These are phyloP conservation scores for Centruroides vittatus DNA, from an alignment of 1,140 invertebrate species.

Conservation along the genomic window DNA sequence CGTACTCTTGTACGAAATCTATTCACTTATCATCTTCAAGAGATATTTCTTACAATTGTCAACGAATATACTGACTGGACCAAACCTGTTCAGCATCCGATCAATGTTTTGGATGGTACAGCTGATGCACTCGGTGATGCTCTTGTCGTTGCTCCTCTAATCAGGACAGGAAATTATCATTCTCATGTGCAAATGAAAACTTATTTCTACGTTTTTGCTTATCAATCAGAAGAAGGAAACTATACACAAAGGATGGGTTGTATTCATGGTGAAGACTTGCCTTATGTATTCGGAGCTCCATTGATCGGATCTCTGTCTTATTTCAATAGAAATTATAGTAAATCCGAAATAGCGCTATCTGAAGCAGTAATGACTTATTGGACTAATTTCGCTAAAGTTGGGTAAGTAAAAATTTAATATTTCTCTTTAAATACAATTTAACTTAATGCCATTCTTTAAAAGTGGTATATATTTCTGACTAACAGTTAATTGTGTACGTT, in stretches of 20 bases:
- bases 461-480: no score
- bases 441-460: no score
- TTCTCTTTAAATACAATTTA: no score
- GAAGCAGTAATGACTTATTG: constrained; percentile 89
- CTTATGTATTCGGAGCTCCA: constrained; percentile 81
- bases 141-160: constrained; percentile 77
- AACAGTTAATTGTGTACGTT: no score
- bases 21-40: constrained; percentile 29
- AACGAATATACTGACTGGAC: constrained; percentile 98
- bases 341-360: constrained; percentile 70
- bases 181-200: constrained; percentile 41
- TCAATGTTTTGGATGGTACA: constrained; percentile 82
- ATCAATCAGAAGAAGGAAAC: constrained; percentile 83
- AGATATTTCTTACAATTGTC: constrained; percentile 92
- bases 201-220: constrained; percentile 87
- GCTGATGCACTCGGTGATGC: constrained; percentile 86
- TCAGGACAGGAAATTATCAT: constrained; percentile 81
- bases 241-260: constrained; percentile 60
- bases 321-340: constrained; percentile 61
- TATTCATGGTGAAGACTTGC: constrained; percentile 76
- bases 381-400: constrained; percentile 91
- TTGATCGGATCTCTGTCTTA: constrained; percentile 37
- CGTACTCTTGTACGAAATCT: constrained; percentile 71
- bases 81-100: constrained; percentile 75
- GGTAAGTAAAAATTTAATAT: constrained; percentile 41